Evolutionary conservation across 2,888 invertebrate species (phyloP), one percentile per base, ranked within the genome.

Genomic region (Apotomis betuletana): DNA sequence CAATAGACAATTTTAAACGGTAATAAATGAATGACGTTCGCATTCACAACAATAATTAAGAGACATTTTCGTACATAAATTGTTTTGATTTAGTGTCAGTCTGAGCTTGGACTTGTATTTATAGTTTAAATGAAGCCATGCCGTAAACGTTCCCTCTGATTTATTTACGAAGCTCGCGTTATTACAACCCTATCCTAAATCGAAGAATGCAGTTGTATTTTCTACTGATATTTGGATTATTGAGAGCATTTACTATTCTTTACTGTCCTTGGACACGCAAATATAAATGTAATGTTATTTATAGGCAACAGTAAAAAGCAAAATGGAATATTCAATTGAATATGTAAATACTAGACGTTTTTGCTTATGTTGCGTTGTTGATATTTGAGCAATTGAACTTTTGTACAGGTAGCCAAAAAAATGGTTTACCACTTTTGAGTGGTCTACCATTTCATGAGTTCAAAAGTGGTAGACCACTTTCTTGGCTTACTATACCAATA

Each of bases 41-140:
- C 65, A 70, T 68, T 68, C 57, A 61, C 52, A 57, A 62, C 63
- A 59, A 68, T 81, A 80, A 82, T 83, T 81, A 80, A 81, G 79
- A 82, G 79, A 81, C 78, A 83, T 82, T 82, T 81, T 80, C 80
- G 81, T 80, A 78, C 83, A 87, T 88, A 87, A 87, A 86, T 85
- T 84, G 81, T 82, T 85, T 85, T 88, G 85, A 89, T 88, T 86
- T 88, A 86, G 80, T 78, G 80, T 81, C 80, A 65, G 76, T 73
- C 76, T 75, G 73, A 77, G 77, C 80, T 80, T 83, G 81, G 78
- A 81, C 83, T 85, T 79, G 82, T 85, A 85, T 87, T 88, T 88
- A 89, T 89, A 85, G 87, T 85, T 85, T 83, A 87, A 89, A 88
- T 88, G 85, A 87, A 88, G 85, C 79, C 81, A 84, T 86, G 83